Percentiles rank a stretch among this genome's conserved stretches.
Conservation (phyloP, 2,888 invertebrate species). For the Ferrisia virgata region DNA sequence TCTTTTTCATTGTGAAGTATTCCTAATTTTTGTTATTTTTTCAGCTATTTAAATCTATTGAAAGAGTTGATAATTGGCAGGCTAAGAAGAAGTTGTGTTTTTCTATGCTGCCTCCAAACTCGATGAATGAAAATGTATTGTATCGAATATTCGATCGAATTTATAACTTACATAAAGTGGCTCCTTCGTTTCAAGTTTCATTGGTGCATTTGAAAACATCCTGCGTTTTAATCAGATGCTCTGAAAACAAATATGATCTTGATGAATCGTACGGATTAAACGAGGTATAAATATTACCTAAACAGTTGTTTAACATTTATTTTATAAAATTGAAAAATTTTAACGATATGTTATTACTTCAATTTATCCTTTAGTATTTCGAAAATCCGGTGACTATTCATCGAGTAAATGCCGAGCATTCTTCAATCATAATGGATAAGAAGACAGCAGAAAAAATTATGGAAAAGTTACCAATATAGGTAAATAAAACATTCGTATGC, state of each 20-base stretch:
- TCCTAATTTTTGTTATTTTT: neutral
- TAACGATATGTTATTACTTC: neutral
- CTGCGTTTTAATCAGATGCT: conserved; percentile 49
- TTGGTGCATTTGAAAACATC: neutral
- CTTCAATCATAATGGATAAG: neutral
- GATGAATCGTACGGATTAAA: too few relatives aligned
- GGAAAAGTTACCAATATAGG: neutral
- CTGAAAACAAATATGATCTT: neutral
- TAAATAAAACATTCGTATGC: too few relatives aligned
- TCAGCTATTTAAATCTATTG: neutral
- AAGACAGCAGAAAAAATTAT: neutral
- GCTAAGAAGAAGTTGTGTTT: neutral
- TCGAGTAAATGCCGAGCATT: neutral
- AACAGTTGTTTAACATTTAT: neutral
- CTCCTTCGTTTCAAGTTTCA: neutral
- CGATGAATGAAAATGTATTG: neutral
- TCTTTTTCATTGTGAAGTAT: neutral
- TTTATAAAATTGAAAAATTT: neutral
- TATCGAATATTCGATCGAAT: neutral
- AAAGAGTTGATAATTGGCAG: neutral
- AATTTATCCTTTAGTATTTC: neutral
- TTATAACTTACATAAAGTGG: neutral
- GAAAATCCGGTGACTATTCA: neutral
- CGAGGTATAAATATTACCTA: neutral
- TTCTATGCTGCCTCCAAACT: neutral